Base-by-base conservation (phyloP, 2,888 invertebrate genomes). In the Megamerina dolium region DNA sequence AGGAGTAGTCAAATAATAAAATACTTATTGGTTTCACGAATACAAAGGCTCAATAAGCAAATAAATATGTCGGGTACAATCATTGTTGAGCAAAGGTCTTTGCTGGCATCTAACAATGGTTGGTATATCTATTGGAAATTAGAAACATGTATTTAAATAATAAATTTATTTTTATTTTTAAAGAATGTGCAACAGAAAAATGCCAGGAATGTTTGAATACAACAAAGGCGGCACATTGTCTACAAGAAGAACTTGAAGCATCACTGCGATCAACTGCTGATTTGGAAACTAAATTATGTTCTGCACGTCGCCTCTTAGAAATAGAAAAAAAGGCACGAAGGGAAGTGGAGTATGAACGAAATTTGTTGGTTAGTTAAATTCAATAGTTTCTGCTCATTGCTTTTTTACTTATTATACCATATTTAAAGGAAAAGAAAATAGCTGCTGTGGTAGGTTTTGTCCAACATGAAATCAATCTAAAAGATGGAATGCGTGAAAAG, bases 401-500 rank as follows among this genome's bases (percentile, higher is more conserved):
- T 6, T 20, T 39, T 13, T 13, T 41, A 9, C 31, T 19, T 35
- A n/a, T n/a, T n/a, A n/a, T n/a, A n/a, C n/a, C n/a, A n/a, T n/a
- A 37, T 18, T 58, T 59, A 27, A 63, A 85, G 85, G 86, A 85
- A 61, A 78, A 79, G 57, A 83, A 88, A 61, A 76, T 91, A 41
- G 74, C 77, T 43, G 74, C 83, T 60, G 85, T 86, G 0, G 77
- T 84, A 14, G 86, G 89, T 58, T 71, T 89, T 3, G 71, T 90
- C 8, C 80, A 82, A 52, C 80, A 80, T 47, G 84, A 86, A 54
- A 78, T 79, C 29, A 81, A 83, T 57, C 68, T 89, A 12, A 85
- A 87, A 57, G 84, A 87, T 60, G 85, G 87, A 60, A 87, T 87
- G 0, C 78, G 86, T 42, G 87, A 89, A 63, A 87, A 87, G 64